Percentiles rank a stretch among this genome's conserved stretches.
These are phyloP conservation scores for Tretioscincus oriximinensis DNA, from an alignment of 2,113 vertebrate species.

Conservation along the genomic window DNA sequence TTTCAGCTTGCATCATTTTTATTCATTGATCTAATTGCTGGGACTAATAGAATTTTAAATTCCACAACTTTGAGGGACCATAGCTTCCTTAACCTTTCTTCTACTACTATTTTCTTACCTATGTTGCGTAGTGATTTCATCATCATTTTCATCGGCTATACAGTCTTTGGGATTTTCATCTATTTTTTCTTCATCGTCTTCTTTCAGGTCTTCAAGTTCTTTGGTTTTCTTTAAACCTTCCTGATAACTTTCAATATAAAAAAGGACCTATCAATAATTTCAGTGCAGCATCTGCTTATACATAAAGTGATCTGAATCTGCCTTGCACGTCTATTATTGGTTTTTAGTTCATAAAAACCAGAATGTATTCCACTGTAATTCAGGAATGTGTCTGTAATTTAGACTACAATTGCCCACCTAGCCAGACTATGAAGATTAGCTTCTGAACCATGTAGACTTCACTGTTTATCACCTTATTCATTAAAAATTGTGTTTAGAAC, in stretches of 20 bases:
- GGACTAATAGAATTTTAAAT: background rate
- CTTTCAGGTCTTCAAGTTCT: slow-evolving; percentile 74
- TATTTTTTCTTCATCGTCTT: slow-evolving; percentile 75
- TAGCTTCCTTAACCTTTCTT: background rate
- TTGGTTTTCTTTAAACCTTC: slow-evolving; percentile 79
- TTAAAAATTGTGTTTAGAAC: background rate
- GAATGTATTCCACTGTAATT: background rate
- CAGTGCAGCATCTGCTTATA: background rate
- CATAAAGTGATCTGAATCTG: background rate
- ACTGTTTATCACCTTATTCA: background rate
- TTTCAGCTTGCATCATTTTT: background rate
- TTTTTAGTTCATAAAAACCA: background rate
- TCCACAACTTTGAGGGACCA: background rate
- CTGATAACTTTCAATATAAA: slow-evolving; percentile 71
- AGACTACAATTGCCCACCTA: too few species aligned
- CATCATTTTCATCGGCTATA: slow-evolving; percentile 68
- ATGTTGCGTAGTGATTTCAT: slow-evolving; percentile 68
- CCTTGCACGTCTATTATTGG: background rate
- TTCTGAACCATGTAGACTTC: background rate
- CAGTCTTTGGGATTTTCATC: slow-evolving; percentile 65
- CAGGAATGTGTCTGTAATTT: background rate
- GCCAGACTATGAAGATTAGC: background rate
- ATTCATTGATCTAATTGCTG: background rate
- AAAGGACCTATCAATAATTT: background rate
- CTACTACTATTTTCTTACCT: slow-evolving; percentile 63